Evolutionary conservation across 1,140 invertebrate genomes (phyloP).

Genomic region (Megalopta genalis): DNA sequence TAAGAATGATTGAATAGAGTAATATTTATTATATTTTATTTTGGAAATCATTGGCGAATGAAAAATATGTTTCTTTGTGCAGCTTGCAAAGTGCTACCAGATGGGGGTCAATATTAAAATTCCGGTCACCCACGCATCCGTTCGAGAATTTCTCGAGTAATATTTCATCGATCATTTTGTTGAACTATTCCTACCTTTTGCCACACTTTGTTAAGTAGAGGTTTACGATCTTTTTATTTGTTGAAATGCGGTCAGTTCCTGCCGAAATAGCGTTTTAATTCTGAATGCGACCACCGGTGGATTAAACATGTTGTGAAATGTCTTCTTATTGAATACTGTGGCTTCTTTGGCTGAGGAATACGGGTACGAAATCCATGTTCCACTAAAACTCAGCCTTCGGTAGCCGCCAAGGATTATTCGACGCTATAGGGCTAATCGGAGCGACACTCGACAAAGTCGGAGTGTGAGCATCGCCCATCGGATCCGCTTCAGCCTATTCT

Average conservation of each 20-base stretch:
- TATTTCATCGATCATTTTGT: background rate
- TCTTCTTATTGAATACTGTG: background rate
- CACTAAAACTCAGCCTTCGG: no score
- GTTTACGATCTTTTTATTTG: conserved; percentile 6
- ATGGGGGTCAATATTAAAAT: background rate
- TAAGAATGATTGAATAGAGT: no score
- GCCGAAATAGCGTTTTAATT: background rate
- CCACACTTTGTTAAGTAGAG: background rate
- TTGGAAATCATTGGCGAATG: no score
- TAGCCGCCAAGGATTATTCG: no score
- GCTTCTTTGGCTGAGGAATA: no score
- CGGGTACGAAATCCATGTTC: no score
- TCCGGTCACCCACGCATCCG: background rate
- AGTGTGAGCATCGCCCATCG: no score
- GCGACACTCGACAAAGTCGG: no score
- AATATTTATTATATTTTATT: no score
- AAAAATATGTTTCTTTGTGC: background rate
- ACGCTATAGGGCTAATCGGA: no score
- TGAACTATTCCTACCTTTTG: background rate
- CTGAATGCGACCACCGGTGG: background rate
- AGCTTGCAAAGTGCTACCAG: background rate
- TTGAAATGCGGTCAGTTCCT: conserved; percentile 14
- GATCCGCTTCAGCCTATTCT: no score
- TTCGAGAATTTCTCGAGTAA: background rate
- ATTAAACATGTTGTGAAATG: background rate